Evolutionary conservation across 2,888 invertebrate species (phyloP), one percentile per base, ranked within the genome.

Genomic region (Chromoteleia sp.): DNA sequence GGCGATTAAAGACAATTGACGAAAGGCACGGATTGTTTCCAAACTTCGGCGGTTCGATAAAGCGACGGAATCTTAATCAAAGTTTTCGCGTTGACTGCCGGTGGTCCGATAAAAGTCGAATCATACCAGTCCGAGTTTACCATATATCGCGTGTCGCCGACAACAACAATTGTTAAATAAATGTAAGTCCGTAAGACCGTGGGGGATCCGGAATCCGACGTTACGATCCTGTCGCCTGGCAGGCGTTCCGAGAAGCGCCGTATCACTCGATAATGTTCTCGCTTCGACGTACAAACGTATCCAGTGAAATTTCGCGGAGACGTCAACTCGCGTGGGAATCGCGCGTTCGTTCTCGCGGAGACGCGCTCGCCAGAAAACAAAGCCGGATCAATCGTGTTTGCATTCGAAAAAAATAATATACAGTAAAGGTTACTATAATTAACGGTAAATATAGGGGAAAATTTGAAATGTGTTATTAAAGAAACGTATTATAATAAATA

Each of bases 241-340:
- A 68, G 76, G 52, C 67, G 52, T 78, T 71, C 77, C 71, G 54
- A 78, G 61, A 71, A 77, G 52, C 71, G 50, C 61, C 43, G 52
- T 68, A 76, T 71, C 77, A 58, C 54, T 67, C 59, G 71, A 79
- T 71, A 71, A 65, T 73, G 15, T 68, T 76, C 58, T 59, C 59
- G 17, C 29, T 74, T 59, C 58, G 41, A 75, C 33, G 74, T 61
- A 70, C 21, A 70, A 70, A 63, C 45, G 56, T 71, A 77, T 77
- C 63, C 68, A 70, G 29, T 61, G 54, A 36, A 68, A 70, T 61
- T 77, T 39, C 74, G 41, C 56, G 56, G 43, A 74, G 52, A 56
- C 30, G 61, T 61, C 43, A 30, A 15, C 45, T 29, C 45, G 61
- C 61, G 61, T 61, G 61, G 19, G 61, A 61, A 61, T 54, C 4